phyloP scores from a whole-genome alignment of 2,888 invertebrate genomes.

The Andrena flavipes region DNA sequence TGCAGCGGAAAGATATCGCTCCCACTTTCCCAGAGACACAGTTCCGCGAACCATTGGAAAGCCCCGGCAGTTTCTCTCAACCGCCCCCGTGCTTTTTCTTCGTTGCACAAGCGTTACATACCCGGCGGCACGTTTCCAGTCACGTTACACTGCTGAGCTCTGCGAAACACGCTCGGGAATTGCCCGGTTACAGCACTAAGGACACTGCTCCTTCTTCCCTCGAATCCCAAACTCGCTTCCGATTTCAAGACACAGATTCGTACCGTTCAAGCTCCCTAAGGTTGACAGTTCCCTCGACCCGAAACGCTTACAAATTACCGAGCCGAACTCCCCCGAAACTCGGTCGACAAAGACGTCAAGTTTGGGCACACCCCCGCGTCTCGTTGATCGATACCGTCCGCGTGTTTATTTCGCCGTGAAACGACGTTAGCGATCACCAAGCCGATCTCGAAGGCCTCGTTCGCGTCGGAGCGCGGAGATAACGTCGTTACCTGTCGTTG shows the following conservation, averaged over 20 bases:
- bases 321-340: not conserved
- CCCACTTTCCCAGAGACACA: constrained; percentile 30
- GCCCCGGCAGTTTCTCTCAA: not conserved
- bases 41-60: constrained; percentile 17
- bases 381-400: constrained; percentile 11
- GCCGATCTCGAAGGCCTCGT: not conserved
- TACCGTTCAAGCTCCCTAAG: not conserved
- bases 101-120: not conserved
- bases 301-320: not conserved
- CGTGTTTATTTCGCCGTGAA: constrained; percentile 25
- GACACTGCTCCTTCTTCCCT: not conserved
- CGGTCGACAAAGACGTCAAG: constrained; percentile 6
- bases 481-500: constrained; percentile 42
- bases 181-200: not conserved
- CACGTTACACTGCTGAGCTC: not conserved
- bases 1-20: constrained; percentile 39
- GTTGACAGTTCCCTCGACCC: no score
- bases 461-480: constrained; percentile 30
- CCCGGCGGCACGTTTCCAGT: not conserved
- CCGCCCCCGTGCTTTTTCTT: not conserved
- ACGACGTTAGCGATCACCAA: constrained; percentile 27
- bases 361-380: not conserved
- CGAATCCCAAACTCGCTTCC: not conserved
- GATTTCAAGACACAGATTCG: no score
- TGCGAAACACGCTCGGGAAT: not conserved